Base-by-base conservation (phyloP, 2,797 vertebrate genomes). In the Synanceia verrucosa region DNA sequence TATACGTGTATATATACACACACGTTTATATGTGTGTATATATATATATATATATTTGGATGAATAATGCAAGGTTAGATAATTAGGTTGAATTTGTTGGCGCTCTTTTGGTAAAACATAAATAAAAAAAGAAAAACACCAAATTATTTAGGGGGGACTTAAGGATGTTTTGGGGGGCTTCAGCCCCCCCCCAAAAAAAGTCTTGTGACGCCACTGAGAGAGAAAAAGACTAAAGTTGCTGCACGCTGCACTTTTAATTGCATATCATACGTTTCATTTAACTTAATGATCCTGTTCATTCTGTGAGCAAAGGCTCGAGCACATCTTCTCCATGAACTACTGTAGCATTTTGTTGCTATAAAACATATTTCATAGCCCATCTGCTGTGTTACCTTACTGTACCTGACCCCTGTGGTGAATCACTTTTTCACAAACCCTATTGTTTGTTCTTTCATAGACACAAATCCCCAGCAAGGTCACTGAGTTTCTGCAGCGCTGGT, bases 361-460 rank as follows among this genome's bases (percentile, higher is more conserved):
- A 36, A 83, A 61, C n/a, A 10, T 67, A 73, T 85, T 86, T 81
- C 76, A 81, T 64, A 66, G 65, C 64, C 82, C 82, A 86, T 84
- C 85, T 86, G 82, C 79, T 51, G 12, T 13, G 71, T 33, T 41
- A 37, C 63, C 70, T 77, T 43, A 65, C 76, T 76, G 76, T 73
- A 48, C 70, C 76, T 73, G 87, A 80, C 76, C 70, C 69, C 59
- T 26, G 24, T 36, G 24, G 52, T 57, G 56, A 84, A 73, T 57
- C 44, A 68, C 58, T 60, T 73, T n/a, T 73, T 46, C 60, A 47
- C 70, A 76, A 70, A 74, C 48, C 36, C 77, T 53, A 79, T 87
- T 87, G 85, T 87, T 88, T 85, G 60, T 48, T 79, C 46, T 69
- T 73, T 81, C 67, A 67, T 71, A 82, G 68, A 82, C 74, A 75